These are phyloP conservation scores for Brienomyrus longianalis DNA, from an alignment of 2,113 vertebrate genomes.

Conservation along the genomic window DNA sequence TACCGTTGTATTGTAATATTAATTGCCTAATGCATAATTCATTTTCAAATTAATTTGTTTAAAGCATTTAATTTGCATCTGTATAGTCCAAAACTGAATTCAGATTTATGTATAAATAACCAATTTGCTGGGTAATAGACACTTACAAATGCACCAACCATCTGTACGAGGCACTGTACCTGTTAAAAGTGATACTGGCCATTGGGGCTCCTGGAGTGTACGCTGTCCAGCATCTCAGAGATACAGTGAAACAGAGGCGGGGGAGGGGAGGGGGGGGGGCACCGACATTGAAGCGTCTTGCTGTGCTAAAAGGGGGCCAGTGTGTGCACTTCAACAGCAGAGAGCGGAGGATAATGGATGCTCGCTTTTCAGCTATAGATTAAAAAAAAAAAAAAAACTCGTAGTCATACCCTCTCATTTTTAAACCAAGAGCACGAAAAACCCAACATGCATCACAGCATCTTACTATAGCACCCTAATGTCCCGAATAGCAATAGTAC, in stretches of 20 bases:
- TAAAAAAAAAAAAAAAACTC: neutral
- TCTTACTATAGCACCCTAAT: neutral
- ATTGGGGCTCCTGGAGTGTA: neutral
- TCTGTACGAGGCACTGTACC: neutral
- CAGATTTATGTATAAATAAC: neutral
- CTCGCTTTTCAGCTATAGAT: neutral
- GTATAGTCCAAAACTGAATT: neutral
- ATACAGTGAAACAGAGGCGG: neutral
- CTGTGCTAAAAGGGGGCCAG: neutral
- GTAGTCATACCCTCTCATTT: neutral
- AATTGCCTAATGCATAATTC: neutral
- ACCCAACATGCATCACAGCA: neutral
- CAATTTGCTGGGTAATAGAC: neutral
- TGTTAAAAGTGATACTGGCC: neutral
- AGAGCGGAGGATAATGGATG: neutral
- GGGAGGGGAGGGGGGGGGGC: neutral
- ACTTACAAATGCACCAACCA: neutral
- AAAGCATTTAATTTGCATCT: neutral
- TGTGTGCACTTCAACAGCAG: neutral
- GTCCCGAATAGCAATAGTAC: neutral
- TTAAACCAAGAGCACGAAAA: neutral
- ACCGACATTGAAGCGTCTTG: neutral
- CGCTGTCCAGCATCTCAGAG: neutral
- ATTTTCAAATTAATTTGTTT: neutral
- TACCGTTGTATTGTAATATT: neutral